These are phyloP conservation scores for Porites lobata DNA, from an alignment of 92 coral and sea anemone genomes.

Conservation along the genomic window DNA sequence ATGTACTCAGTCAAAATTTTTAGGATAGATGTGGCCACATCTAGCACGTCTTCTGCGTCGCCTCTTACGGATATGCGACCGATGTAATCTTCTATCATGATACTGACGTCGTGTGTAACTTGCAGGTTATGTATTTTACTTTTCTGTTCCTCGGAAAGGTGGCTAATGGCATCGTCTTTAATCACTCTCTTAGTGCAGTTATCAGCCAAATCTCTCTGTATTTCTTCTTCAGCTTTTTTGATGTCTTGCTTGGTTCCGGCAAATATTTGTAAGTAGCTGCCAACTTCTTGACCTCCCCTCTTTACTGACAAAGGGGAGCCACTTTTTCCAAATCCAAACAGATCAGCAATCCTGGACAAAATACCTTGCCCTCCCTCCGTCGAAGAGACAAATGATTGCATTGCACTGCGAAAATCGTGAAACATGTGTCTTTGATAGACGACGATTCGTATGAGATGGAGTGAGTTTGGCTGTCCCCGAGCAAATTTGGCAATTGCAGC, in stretches of 20 bases:
- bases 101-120: slow-evolving; percentile 6
- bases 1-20: slow-evolving; percentile 47
- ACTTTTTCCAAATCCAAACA: slow-evolving; percentile 28
- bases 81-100: slow-evolving; percentile 47
- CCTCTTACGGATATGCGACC: slow-evolving; percentile 70
- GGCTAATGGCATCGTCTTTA: slow-evolving; percentile 54
- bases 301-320: neutral
- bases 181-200: slow-evolving; percentile 62
- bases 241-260: slow-evolving; percentile 54
- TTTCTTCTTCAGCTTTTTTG: slow-evolving; percentile 34
- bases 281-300: neutral
- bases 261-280: slow-evolving; percentile 34
- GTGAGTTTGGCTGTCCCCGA: slow-evolving; percentile 48
- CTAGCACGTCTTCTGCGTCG: slow-evolving; percentile 53
- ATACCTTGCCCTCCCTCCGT: neutral
- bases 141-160: slow-evolving; percentile 60
- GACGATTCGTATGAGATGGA: slow-evolving; percentile 70
- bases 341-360: slow-evolving; percentile 34
- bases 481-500: slow-evolving; percentile 69
- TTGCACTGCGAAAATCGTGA: slow-evolving; percentile 53
- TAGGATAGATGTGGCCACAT: slow-evolving; percentile 25
- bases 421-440: slow-evolving; percentile 70
- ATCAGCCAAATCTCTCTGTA: slow-evolving; percentile 44
- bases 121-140: slow-evolving; percentile 44
- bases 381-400: slow-evolving; percentile 44